A percentile compares a stretch with the other conserved stretches of the same genome.
Conservation (phyloP, 2,113 vertebrate genomes). For the Neolamprologus sp. region DNA sequence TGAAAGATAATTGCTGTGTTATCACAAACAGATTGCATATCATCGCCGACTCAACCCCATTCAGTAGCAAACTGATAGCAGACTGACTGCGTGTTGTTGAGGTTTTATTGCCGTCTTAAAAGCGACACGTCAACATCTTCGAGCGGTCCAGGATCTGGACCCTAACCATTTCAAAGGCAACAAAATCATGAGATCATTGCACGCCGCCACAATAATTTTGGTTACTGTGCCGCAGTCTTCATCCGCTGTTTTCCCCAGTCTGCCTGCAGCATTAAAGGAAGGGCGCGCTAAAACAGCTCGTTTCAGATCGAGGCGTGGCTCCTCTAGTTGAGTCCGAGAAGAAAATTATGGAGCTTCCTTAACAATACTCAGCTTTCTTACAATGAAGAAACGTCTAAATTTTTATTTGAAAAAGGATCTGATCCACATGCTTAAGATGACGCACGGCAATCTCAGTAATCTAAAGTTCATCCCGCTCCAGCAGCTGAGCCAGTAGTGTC, state of each 20-base stretch:
- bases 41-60: neutral
- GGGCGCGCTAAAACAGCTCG: neutral
- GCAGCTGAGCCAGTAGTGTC: constrained; percentile 24
- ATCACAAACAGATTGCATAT: neutral
- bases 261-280: neutral
- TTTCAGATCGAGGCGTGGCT: neutral
- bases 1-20: neutral
- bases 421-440: neutral
- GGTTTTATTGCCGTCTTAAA: neutral
- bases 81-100: neutral
- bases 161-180: neutral
- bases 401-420: neutral
- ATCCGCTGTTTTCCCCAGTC: neutral
- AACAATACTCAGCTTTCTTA: neutral
- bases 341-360: neutral
- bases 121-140: neutral
- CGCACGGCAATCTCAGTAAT: neutral
- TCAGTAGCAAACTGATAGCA: neutral
- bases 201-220: neutral
- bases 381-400: neutral
- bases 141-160: neutral
- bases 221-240: neutral
- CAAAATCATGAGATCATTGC: neutral
- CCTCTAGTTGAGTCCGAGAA: neutral
- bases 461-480: neutral